Evolutionary conservation across 92 coral and sea anemone species (phyloP).

Genomic region (Umimayanthus kanabou): DNA sequence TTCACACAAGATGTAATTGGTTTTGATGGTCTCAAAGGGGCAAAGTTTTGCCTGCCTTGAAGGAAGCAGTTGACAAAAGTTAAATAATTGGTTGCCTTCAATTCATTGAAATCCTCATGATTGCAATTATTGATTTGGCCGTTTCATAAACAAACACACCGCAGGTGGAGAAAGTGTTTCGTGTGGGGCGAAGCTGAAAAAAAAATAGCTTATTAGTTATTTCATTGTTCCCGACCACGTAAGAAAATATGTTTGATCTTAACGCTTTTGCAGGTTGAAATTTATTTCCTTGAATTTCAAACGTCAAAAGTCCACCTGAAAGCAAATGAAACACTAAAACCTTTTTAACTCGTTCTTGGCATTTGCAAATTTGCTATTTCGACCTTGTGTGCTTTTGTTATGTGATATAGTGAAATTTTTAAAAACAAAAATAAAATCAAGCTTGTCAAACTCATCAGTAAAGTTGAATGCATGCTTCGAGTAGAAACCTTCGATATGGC

Average conservation of each 20-base stretch:
- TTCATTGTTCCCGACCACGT: background rate
- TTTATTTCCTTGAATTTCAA: background rate
- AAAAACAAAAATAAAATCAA: background rate
- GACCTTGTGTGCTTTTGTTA: background rate
- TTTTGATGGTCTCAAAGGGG: background rate
- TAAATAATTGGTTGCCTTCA: background rate
- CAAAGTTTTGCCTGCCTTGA: background rate
- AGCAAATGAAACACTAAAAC: no score
- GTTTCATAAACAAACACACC: background rate
- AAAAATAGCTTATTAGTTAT: background rate
- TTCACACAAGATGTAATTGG: background rate
- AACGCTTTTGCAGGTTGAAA: background rate
- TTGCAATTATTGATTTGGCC: background rate
- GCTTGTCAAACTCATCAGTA: background rate
- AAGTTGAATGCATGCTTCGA: background rate
- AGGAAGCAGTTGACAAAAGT: background rate
- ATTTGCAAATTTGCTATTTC: background rate
- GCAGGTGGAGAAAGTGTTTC: background rate
- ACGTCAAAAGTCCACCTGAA: background rate
- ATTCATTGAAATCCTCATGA: background rate
- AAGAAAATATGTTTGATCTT: background rate
- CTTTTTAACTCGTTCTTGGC: background rate
- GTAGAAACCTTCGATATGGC: no score
- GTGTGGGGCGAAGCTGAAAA: background rate
- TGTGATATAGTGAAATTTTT: background rate